Conservation (phyloP, 2,797 vertebrate species). For the Adrianichthys oophorus region DNA sequence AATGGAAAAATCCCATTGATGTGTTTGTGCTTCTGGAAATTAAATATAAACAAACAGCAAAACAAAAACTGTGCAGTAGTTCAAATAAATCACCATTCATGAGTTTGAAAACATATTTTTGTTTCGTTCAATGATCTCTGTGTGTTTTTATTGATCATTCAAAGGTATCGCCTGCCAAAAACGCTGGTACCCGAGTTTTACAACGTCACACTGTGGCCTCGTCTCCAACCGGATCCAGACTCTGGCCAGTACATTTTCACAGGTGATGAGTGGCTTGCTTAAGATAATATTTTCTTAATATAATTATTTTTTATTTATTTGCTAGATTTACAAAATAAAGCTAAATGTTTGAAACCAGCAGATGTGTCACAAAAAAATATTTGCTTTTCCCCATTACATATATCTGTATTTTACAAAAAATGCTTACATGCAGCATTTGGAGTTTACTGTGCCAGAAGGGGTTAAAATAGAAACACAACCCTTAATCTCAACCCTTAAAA, state of each 20-base stretch:
- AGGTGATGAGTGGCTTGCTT: conserved; percentile 33
- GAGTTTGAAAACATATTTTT: background rate
- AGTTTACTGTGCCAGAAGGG: no score
- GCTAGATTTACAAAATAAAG: no score
- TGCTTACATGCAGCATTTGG: no score
- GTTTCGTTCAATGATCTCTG: background rate
- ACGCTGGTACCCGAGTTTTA: conserved; percentile 77
- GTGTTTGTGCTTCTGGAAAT: background rate
- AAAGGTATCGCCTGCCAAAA: conserved; percentile 73
- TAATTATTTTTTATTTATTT: background rate
- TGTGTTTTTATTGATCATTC: background rate
- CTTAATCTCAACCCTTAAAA: no score
- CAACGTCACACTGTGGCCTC: conserved; percentile 79
- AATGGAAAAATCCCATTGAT: background rate
- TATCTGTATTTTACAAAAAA: no score
- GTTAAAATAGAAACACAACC: no score
- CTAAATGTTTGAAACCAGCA: no score
- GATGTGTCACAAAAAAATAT: no score
- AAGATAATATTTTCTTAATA: background rate
- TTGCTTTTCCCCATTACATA: no score
- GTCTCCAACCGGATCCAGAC: conserved; percentile 42
- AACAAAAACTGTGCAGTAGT: background rate
- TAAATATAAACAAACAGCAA: background rate
- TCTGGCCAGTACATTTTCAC: conserved; percentile 79
- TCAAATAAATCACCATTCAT: background rate